Base-by-base conservation (phyloP, 2,113 vertebrate genomes). In the Otocyon megalotis region DNA sequence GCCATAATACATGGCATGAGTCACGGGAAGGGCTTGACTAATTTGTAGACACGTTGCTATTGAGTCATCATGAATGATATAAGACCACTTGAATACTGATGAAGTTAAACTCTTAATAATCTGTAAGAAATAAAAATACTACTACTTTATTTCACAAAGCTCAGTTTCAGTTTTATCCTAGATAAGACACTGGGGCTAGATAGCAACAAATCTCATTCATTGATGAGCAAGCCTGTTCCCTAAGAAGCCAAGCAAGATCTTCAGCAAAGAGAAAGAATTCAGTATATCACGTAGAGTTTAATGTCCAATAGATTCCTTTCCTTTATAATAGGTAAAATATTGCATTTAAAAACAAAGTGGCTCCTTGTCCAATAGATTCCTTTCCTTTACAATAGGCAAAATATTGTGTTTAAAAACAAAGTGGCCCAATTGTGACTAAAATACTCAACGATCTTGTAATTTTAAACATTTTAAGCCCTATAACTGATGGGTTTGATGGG, bases 11-110 rank as follows among this genome's bases (percentile, higher is more conserved):
- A 89, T 30, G 72, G 82, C 54, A 97, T 90, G 96, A 98, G 69
- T 98, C 96, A 93, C 88, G 58, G 76, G 96, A 93, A 92, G 28
- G 65, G 43, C 53, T 84, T 95, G 88, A 85, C 97, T 79, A 97
- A 96, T 54, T 95, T 87, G 58, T 58, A 85, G 63, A 96, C 85
- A 84, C 19, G 0, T 77, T 95, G 32, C 35, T 95, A 92, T 69
- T 98, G 97, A 98, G 94, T 93, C 94, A 97, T 88, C 80, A 63
- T 93, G 93, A 95, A 87, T 94, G 93, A 96, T 94, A 88, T 8
- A 79, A 88, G 97, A 97, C 97, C 16, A 35, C 88, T 93, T 89
- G 69, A 93, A 87, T 96, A 96, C 53, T 96, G 62, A 84, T 95
- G 77, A 83, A 96, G 69, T 93, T 92, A 96, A 94, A 97, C 58